phyloP scores from a whole-genome alignment of 1,140 invertebrate genomes.

The Danaus melanippus region DNA sequence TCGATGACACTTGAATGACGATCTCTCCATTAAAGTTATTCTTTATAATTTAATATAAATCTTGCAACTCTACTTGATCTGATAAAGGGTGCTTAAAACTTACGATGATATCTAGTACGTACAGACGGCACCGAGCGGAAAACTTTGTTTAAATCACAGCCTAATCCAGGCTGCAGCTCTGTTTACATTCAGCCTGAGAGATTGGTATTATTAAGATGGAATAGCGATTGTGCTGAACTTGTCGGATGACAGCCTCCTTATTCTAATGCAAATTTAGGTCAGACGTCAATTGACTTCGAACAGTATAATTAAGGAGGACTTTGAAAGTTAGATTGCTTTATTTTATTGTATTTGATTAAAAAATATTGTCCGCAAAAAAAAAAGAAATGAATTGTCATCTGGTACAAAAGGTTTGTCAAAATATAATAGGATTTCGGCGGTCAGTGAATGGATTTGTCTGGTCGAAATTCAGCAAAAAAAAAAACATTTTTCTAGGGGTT shows the following conservation, averaged over 20 bases:
- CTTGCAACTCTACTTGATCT: too few species aligned
- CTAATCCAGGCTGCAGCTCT: constrained; percentile 53
- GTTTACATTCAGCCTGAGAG: constrained; percentile 54
- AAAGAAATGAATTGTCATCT: too few species aligned
- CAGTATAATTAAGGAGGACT: constrained; percentile 54
- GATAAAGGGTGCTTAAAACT: too few species aligned
- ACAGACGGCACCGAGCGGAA: constrained; percentile 25
- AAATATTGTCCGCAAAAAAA: too few species aligned
- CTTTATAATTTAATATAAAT: too few species aligned
- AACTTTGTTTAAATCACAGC: constrained; percentile 57
- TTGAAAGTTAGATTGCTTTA: constrained; percentile 47
- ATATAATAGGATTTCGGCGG: too few species aligned
- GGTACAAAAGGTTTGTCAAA: too few species aligned
- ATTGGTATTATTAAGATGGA: constrained; percentile 64
- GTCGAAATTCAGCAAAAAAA: too few species aligned
- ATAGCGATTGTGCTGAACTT: constrained; percentile 57
- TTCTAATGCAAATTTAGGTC: constrained; percentile 67
- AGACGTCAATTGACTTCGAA: constrained; percentile 57
- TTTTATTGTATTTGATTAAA: constrained; percentile 18
- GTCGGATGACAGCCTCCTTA: constrained; percentile 45
- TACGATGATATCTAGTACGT: constrained; percentile 28
- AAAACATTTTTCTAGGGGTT: too few species aligned
- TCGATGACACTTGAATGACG: too few species aligned
- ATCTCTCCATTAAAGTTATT: too few species aligned
- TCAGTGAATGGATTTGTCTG: too few species aligned